phyloP scores from a whole-genome alignment of 2,888 invertebrate species.

The Drosophila barbarae region DNA sequence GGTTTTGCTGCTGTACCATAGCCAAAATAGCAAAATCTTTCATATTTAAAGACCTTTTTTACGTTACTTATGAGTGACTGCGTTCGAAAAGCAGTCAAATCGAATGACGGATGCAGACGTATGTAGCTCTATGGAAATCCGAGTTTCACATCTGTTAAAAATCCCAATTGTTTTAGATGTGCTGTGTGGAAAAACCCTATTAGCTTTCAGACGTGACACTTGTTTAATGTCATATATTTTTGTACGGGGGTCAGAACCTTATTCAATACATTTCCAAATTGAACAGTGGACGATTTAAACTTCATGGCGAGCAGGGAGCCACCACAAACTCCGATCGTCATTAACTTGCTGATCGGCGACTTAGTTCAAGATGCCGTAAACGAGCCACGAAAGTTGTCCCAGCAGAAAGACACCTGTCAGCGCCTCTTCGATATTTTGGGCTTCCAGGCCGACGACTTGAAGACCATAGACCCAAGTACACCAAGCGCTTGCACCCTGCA shows the following conservation, averaged over 20 bases:
- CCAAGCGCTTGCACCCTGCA: slow-evolving; percentile 1
- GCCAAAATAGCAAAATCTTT: no score
- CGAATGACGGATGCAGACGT: no score
- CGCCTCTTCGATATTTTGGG: slow-evolving; percentile 58
- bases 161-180: no score
- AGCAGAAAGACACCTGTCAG: slow-evolving; percentile 41
- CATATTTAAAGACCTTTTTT: no score
- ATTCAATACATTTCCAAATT: slow-evolving; percentile 48
- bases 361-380: slow-evolving; percentile 51
- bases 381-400: slow-evolving; percentile 4
- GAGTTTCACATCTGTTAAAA: no score
- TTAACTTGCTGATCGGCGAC: slow-evolving; percentile 52
- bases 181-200: background rate
- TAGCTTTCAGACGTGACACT: slow-evolving; percentile 12
- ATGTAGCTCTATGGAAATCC: no score
- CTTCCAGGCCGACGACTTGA: slow-evolving; percentile 24
- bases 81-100: no score
- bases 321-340: slow-evolving; percentile 38
- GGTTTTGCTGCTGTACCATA: no score
- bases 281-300: slow-evolving; percentile 12
- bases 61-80: no score
- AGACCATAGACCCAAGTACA: background rate
- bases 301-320: slow-evolving; percentile 54
- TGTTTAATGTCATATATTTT: slow-evolving; percentile 5
- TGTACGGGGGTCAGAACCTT: slow-evolving; percentile 5